Evolutionary conservation across 23 tunicate genomes (phyloP), one percentile per base, ranked within the genome.

Genomic region (Ciona savignyi): DNA sequence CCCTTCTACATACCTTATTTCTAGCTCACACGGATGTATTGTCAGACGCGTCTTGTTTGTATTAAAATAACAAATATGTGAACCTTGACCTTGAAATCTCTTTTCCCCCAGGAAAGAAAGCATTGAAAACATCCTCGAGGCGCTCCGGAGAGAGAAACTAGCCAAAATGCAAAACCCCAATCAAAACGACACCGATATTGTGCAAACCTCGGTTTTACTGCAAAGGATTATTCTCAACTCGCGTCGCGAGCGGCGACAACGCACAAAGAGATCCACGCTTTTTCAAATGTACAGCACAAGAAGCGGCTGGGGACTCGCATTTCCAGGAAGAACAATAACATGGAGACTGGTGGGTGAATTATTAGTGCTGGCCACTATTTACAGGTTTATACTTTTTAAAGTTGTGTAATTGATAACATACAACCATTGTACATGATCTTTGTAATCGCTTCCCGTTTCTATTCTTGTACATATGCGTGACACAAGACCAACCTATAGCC

Each of bases 301-400:
- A 28, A 51, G 62, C 35, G 84, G 84, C 22, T 82, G 88, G 96
- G 78, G 83, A 4, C 71, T 75, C 77, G 81, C 85, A 4, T 80
- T 74, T 68, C 20, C 81, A 9, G 78, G 82, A 33, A 48, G 66
- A 3, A 71, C 71, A 28, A 89, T 89, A 26, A 89, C 96, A 22
- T 89, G 96, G 96, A 77, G 96, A 83, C 68, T 89, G 84, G 96
- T 89, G 69, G 68, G 75, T 67, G 1, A 1, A 29, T 69, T 9
- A 23, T 3, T 34, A n/a, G n/a, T n/a, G n/a, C n/a, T n/a, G n/a
- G n/a, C n/a, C n/a, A n/a, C n/a, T n/a, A n/a, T n/a, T n/a, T n/a
- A n/a, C n/a, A n/a, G n/a, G n/a, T n/a, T n/a, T n/a, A n/a, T n/a
- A n/a, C n/a, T n/a, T n/a, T n/a, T n/a, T n/a, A n/a, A n/a, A n/a